Conservation (phyloP, 2,113 vertebrate species). For the Origma solitaria region DNA sequence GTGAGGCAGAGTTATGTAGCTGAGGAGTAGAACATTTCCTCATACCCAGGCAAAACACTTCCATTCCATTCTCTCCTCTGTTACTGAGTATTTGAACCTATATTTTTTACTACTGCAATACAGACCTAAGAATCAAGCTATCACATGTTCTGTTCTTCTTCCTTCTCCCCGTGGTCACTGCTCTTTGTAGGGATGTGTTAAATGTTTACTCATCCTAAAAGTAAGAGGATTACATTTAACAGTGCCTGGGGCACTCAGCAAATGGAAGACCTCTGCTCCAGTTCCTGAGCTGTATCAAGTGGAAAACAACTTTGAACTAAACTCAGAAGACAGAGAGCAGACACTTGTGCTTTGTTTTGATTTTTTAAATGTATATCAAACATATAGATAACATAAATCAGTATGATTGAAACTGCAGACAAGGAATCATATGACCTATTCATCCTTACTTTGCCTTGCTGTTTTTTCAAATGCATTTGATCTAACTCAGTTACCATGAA, state of each 20-base stretch:
- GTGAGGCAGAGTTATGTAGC: background rate
- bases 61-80: background rate
- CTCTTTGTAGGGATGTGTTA: background rate
- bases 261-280: background rate
- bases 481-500: background rate
- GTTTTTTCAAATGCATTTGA: background rate
- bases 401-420: background rate
- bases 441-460: background rate
- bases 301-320: background rate
- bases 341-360: background rate
- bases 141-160: background rate
- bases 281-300: background rate
- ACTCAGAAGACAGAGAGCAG: background rate
- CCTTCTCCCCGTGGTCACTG: background rate
- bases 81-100: background rate
- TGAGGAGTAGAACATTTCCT: background rate
- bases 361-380: background rate
- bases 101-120: background rate
- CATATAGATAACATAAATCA: background rate
- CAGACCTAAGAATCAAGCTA: background rate
- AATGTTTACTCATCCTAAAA: background rate
- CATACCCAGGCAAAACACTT: background rate
- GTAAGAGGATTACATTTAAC: background rate
- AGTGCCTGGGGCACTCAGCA: background rate
- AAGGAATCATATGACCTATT: background rate